A percentile compares a stretch with the other conserved stretches of the same genome.
These are phyloP conservation scores for Malurus melanocephalus DNA, from an alignment of 2,113 vertebrate genomes.

Conservation along the genomic window DNA sequence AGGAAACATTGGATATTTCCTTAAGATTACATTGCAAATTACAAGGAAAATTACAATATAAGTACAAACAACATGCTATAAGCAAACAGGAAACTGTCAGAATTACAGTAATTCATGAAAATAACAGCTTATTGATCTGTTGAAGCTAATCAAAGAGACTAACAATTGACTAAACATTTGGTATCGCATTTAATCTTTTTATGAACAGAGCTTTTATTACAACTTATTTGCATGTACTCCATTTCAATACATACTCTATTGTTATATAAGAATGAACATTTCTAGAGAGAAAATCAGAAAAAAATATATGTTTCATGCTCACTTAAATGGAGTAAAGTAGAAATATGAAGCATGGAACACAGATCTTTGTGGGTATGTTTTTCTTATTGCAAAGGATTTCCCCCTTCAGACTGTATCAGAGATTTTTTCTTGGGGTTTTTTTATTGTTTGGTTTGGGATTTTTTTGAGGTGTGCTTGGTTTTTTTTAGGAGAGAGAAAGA, in stretches of 20 bases:
- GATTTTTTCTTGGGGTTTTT: not conserved
- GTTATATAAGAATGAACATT: constrained; percentile 1
- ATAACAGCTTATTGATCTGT: constrained; percentile 35
- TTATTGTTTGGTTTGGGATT: not conserved
- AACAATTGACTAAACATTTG: constrained; percentile 32
- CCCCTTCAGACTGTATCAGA: not conserved
- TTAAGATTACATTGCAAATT: not conserved
- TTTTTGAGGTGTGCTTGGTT: not conserved
- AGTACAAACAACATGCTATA: constrained; percentile 25
- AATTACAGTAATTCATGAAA: constrained; percentile 47
- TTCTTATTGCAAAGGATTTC: not conserved
- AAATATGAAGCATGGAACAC: not conserved
- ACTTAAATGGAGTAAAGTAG: not conserved
- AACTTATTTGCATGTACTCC: not conserved
- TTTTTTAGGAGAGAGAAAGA: not conserved
- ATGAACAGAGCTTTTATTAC: not conserved
- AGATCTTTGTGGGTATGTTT: not conserved
- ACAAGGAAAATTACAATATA: constrained; percentile 41
- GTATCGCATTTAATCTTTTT: constrained; percentile 4
- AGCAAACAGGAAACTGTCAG: constrained; percentile 12
- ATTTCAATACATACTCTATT: not conserved
- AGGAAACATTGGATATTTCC: not conserved
- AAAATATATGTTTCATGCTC: not conserved
- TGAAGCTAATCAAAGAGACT: constrained; percentile 18
- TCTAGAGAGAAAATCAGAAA: not conserved